Evolutionary conservation across 2,113 vertebrate species (phyloP).

Genomic region (Azemiops feae): DNA sequence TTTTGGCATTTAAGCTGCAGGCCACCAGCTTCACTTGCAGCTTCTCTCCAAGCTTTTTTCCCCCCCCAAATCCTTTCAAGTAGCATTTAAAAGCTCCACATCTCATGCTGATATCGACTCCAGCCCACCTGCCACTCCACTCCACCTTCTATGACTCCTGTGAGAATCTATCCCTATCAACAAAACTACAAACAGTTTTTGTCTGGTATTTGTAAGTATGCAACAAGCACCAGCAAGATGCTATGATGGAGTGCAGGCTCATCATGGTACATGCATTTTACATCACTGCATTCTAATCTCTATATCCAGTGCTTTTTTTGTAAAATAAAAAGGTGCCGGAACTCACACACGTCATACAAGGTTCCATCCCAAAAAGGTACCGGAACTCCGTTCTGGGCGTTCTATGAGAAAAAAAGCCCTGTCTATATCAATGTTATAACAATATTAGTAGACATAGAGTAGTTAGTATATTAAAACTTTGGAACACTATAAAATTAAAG

Average conservation of each 20-base stretch:
- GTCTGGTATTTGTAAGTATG: background rate
- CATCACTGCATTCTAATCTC: background rate
- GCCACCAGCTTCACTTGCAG: background rate
- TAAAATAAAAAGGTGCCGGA: too few relatives aligned
- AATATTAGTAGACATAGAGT: background rate
- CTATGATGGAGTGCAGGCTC: too few relatives aligned
- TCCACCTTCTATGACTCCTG: background rate
- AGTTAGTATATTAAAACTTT: background rate
- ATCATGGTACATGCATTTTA: background rate
- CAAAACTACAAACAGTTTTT: background rate
- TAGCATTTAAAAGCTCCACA: background rate
- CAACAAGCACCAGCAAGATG: background rate
- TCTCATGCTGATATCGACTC: background rate
- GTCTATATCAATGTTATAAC: background rate
- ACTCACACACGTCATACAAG: too few relatives aligned
- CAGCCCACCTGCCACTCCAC: background rate
- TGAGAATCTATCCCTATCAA: background rate
- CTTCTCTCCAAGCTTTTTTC: background rate
- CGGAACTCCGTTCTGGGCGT: too few relatives aligned
- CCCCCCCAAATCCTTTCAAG: background rate
- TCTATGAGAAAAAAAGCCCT: too few relatives aligned
- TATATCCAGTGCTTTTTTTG: too few relatives aligned
- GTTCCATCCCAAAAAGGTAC: too few relatives aligned
- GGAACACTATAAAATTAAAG: background rate
- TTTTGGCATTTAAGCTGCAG: background rate